Evolutionary conservation across 1,140 invertebrate genomes (phyloP), one percentile per base, ranked within the genome.

Genomic region (Rhopalosiphum padi): DNA sequence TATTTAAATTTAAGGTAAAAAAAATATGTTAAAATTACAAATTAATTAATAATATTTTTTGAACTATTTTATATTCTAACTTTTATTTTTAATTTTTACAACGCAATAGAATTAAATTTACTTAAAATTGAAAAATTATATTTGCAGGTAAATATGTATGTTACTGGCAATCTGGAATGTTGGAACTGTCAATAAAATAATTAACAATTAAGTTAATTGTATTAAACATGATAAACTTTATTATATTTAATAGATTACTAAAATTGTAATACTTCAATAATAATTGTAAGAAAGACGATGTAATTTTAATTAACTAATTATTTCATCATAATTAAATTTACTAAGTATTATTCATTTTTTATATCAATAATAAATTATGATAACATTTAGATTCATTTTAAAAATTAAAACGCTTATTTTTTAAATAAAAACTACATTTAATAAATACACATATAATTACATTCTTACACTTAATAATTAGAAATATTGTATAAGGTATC

Each of bases 111-210:
- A 77, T n/a, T 77, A n/a, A 77, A 77, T 77, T 15, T n/a, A 77
- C 30, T 77, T n/a, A 18, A 77, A 77, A 77, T 77, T 77, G 30
- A 77, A 35, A n/a, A 77, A 77, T 77, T 77, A n/a, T 77, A 77
- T 77, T 77, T 77, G 60, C 60, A 77, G 60, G 60, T 77, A 77
- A 77, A 77, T 68, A 68, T 68, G 60, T 68, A 68, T 77, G n/a
- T 77, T 77, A n/a, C 60, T 77, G n/a, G 60, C 60, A 77, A 77
- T n/a, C 60, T 77, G n/a, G 60, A 77, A 77, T 77, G n/a, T 77
- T 77, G 30, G n/a, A 77, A 77, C 30, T 77, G 25, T 68, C 25
- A 11, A 30, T 68, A 68, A 30, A 60, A 68, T 68, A 68, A 68
- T 68, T 4, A 30, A 68, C 60, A 60, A 68, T 30, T 30, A 68